Conservation (phyloP, 2,113 vertebrate species). For the Tapirus terrestris region DNA sequence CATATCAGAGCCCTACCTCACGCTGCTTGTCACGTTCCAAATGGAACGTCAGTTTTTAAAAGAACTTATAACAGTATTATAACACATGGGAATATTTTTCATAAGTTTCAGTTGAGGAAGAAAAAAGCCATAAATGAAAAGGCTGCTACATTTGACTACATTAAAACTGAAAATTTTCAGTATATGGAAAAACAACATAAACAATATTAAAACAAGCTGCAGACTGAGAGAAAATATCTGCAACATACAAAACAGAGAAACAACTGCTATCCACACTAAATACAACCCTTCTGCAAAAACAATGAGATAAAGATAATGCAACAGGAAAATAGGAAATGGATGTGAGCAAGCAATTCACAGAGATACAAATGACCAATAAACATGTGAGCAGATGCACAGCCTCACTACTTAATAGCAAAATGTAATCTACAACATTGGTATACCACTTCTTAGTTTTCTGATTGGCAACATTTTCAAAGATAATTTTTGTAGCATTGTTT, state of each 20-base stretch:
- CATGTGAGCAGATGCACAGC: not conserved
- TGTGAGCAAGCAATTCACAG: not conserved
- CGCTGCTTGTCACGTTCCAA: not conserved
- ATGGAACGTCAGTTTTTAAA: not conserved
- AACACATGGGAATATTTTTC: not conserved
- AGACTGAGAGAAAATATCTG: not conserved
- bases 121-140: not conserved
- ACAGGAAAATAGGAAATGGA: not conserved
- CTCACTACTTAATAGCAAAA: not conserved
- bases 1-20: not conserved
- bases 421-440: not conserved
- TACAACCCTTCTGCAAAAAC: not conserved
- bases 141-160: not conserved
- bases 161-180: not conserved
- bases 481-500: not conserved
- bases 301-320: slow-evolving; percentile 15
- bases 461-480: not conserved
- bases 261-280: not conserved
- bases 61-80: not conserved
- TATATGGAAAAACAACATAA: not conserved
- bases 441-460: not conserved
- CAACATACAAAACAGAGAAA: not conserved
- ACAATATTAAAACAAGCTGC: not conserved
- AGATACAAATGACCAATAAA: not conserved
- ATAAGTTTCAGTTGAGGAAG: not conserved